phyloP scores from a whole-genome alignment of 2,888 invertebrate genomes.

The Choreutis nemorana region DNA sequence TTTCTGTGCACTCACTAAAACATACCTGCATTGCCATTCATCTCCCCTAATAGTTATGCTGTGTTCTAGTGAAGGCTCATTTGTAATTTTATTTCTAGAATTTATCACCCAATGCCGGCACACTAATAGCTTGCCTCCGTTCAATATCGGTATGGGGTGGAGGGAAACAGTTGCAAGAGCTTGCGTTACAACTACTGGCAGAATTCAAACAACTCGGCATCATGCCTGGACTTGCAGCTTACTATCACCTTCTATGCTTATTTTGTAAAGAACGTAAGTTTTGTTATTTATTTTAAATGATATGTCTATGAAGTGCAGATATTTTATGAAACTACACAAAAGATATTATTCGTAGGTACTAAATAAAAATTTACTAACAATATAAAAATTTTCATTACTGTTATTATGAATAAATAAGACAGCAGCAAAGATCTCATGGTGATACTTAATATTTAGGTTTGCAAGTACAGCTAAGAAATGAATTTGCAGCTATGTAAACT shows the following conservation, averaged over 20 bases:
- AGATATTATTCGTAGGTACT: no score
- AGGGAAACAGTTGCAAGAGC: slow-evolving; percentile 33
- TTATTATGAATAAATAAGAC: no score
- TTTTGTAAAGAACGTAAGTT: slow-evolving; percentile 76
- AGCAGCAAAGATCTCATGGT: no score
- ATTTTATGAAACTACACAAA: no score
- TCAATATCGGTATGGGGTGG: slow-evolving; percentile 52
- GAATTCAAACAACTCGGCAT: slow-evolving; percentile 68
- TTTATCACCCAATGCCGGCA: slow-evolving; percentile 39
- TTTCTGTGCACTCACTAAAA: background rate
- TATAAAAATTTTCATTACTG: no score
- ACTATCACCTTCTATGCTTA: slow-evolving; percentile 74
- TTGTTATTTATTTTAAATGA: slow-evolving; percentile 14
- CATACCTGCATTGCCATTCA: background rate
- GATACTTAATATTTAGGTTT: no score
- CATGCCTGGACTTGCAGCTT: slow-evolving; percentile 78
- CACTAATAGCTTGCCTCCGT: slow-evolving; percentile 35
- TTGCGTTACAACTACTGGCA: slow-evolving; percentile 36
- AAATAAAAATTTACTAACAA: no score
- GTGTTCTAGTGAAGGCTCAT: background rate
- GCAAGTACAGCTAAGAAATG: no score
- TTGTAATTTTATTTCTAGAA: slow-evolving; percentile 22
- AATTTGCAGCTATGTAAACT: no score
- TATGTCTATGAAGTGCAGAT: background rate
- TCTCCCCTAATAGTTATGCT: background rate